phyloP scores from a whole-genome alignment of 1,140 invertebrate genomes.

The Elysia chlorotica region DNA sequence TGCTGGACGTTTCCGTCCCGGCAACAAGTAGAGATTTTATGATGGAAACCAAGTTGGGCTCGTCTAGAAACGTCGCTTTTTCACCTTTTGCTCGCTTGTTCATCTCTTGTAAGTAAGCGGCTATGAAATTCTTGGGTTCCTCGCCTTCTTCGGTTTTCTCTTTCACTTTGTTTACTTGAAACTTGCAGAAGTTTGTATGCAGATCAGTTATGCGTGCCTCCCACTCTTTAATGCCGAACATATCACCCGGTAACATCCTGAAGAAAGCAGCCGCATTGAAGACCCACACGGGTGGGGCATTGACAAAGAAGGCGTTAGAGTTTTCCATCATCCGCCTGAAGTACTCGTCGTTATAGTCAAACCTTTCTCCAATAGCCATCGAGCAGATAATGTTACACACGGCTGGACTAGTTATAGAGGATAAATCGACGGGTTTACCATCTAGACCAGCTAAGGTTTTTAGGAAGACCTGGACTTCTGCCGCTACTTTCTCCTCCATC shows the following conservation, averaged over 20 bases:
- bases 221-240: conserved; percentile 24
- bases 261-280: not conserved
- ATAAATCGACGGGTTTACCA: not conserved
- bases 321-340: conserved; percentile 17
- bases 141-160: conserved; percentile 3
- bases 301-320: not conserved
- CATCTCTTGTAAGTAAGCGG: conserved; percentile 20
- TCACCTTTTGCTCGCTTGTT: not conserved
- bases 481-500: not conserved
- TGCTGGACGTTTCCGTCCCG: conserved; percentile 84
- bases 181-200: not conserved
- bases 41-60: conserved; percentile 22
- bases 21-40: conserved; percentile 83
- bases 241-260: conserved; percentile 27
- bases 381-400: conserved; percentile 78
- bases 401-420: conserved; percentile 62
- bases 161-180: not conserved
- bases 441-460: not conserved
- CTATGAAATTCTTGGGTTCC: conserved; percentile 29
- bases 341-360: conserved; percentile 59
- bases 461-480: not conserved
- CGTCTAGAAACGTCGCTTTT: conserved; percentile 2
- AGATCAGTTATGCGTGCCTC: not conserved
- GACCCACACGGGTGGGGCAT: not conserved
- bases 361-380: conserved; percentile 80